These are phyloP conservation scores for Bucorvus abyssinicus DNA, from an alignment of 2,797 vertebrate genomes.

Conservation along the genomic window DNA sequence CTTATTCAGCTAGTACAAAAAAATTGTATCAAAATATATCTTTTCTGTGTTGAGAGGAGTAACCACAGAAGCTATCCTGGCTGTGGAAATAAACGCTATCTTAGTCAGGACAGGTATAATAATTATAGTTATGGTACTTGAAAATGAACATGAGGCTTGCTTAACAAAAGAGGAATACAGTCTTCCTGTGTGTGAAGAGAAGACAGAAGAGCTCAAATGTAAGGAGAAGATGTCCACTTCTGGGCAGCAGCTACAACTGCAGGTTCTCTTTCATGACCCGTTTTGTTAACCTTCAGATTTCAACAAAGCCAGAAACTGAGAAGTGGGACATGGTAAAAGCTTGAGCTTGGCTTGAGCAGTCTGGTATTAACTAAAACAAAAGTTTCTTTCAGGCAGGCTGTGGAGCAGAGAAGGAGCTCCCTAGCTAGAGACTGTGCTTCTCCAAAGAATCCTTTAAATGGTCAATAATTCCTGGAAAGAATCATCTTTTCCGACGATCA, in stretches of 20 bases:
- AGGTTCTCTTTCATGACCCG: neutral
- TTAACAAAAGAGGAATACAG: neutral
- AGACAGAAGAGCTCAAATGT: neutral
- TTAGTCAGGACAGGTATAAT: no score
- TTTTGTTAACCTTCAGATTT: neutral
- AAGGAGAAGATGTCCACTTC: fast-evolving
- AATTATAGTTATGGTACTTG: no score
- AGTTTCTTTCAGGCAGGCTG: neutral
- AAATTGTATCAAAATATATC: fast-evolving
- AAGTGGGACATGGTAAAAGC: neutral
- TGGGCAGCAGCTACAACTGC: neutral
- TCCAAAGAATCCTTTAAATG: neutral
- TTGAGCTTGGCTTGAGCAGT: neutral
- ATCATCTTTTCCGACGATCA: neutral
- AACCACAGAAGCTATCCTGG: neutral
- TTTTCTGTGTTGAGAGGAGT: neutral
- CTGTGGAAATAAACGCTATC: no score
- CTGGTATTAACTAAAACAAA: neutral
- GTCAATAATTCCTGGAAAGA: neutral
- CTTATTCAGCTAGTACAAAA: neutral
- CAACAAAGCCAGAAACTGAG: neutral
- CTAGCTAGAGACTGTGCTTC: neutral
- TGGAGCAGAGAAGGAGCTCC: neutral
- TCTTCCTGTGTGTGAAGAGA: neutral
- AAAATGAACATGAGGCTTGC: neutral